These are phyloP conservation scores for Allophyes oxyacanthae DNA, from an alignment of 2,888 invertebrate species.

Conservation along the genomic window DNA sequence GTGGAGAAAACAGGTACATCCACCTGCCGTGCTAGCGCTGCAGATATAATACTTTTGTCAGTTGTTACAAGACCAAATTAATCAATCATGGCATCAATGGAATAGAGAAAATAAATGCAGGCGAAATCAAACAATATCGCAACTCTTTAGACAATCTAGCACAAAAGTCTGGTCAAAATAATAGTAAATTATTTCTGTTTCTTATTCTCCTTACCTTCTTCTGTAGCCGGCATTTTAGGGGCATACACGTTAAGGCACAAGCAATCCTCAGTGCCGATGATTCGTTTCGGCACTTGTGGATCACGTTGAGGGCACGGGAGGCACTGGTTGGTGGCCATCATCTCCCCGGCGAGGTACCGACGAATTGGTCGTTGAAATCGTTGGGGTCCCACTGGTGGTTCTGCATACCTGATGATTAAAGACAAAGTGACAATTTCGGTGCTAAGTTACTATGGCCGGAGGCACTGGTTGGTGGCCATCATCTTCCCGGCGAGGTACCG, in stretches of 20 bases:
- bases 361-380: constrained; percentile 83
- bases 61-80: no score
- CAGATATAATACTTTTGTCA: no score
- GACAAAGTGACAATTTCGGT: no score
- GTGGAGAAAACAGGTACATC: no score
- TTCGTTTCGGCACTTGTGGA: constrained; percentile 64
- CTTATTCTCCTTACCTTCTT: constrained; percentile 68
- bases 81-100: no score
- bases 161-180: no score
- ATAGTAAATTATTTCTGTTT: no score
- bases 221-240: constrained; percentile 92
- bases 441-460: constrained; percentile 32
- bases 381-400: constrained; percentile 82
- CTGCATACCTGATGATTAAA: constrained; percentile 74
- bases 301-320: constrained; percentile 79
- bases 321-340: constrained; percentile 73
- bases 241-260: constrained; percentile 93
- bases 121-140: no score
- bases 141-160: no score
- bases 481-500: constrained; percentile 79
- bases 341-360: constrained; percentile 78
- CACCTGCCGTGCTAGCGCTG: no score
- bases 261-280: constrained; percentile 91
- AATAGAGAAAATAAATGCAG: no score
- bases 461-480: constrained; percentile 71